These are phyloP conservation scores for Macropis europaea DNA, from an alignment of 2,888 invertebrate genomes.

Conservation along the genomic window DNA sequence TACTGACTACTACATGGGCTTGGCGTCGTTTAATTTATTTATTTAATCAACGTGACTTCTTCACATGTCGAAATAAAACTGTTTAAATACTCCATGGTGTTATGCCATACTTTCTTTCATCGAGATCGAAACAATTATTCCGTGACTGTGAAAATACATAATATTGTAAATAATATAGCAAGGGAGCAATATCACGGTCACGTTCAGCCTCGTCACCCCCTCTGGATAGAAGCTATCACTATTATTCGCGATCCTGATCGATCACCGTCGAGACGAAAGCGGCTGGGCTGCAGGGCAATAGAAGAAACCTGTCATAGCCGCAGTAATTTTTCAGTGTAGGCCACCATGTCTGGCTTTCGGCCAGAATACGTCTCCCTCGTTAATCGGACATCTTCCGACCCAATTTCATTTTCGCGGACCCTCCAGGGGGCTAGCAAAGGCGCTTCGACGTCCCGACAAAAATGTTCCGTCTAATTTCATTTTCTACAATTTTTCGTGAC, in stretches of 20 bases:
- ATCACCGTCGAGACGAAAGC: constrained; percentile 37
- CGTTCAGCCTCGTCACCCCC: constrained; percentile 58
- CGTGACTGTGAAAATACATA: too few species aligned
- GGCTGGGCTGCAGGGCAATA: constrained; percentile 13
- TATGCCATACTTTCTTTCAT: too few species aligned
- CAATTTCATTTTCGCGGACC: constrained; percentile 34
- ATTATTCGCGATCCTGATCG: constrained; percentile 56
- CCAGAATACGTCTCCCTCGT: constrained; percentile 9
- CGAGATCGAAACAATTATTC: too few species aligned
- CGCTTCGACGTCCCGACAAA: background rate
- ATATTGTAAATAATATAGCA: too few species aligned
- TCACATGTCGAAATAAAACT: too few species aligned
- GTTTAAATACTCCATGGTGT: too few species aligned
- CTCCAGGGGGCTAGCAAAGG: background rate
- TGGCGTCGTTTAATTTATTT: too few species aligned
- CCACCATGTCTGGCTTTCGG: constrained; percentile 25
- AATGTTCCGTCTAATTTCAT: too few species aligned
- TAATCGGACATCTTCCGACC: constrained; percentile 21
- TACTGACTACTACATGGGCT: too few species aligned
- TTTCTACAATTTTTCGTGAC: too few species aligned
- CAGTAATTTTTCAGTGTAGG: constrained; percentile 25
- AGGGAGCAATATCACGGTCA: constrained; percentile 51
- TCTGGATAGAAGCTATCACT: constrained; percentile 18
- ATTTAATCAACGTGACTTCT: too few species aligned
- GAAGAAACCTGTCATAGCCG: constrained; percentile 41